Evolutionary conservation across 2,888 invertebrate genomes (phyloP).

Genomic region (Drosophila acutilabella): DNA sequence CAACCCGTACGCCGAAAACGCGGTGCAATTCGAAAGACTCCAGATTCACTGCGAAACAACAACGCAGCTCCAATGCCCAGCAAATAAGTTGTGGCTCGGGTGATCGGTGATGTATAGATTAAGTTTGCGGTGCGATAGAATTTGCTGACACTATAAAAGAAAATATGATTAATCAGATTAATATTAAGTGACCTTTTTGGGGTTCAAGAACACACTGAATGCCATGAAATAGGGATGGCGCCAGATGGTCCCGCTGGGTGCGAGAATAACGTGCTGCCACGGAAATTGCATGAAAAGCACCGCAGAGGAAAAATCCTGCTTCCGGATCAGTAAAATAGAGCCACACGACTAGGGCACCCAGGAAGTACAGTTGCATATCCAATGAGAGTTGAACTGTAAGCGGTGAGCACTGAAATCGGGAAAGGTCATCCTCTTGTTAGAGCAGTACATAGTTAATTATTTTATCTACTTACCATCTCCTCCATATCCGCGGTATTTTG

Average conservation of each 20-base stretch:
- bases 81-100: constrained; percentile 89
- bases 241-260: constrained; percentile 87
- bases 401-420: constrained; percentile 89
- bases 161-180: not conserved
- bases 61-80: constrained; percentile 88
- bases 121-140: constrained; percentile 89
- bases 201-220: constrained; percentile 86
- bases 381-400: constrained; percentile 91
- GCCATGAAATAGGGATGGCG: constrained; percentile 89
- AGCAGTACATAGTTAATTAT: no score
- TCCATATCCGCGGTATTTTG: constrained; percentile 90
- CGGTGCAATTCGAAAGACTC: constrained; percentile 84
- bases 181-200: not conserved
- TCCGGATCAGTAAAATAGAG: constrained; percentile 87
- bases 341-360: constrained; percentile 89
- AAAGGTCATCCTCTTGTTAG: not conserved
- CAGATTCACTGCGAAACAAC: constrained; percentile 80
- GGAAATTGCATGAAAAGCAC: constrained; percentile 87
- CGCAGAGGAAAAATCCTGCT: constrained; percentile 86
- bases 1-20: constrained; percentile 83
- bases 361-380: constrained; percentile 90
- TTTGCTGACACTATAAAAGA: constrained; percentile 87
- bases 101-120: constrained; percentile 87
- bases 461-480: constrained; percentile 87
- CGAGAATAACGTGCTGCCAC: constrained; percentile 88